A percentile compares a stretch with the other conserved stretches of the same genome.
These are phyloP conservation scores for Acleris sparsana DNA, from an alignment of 2,888 invertebrate genomes.

Conservation along the genomic window DNA sequence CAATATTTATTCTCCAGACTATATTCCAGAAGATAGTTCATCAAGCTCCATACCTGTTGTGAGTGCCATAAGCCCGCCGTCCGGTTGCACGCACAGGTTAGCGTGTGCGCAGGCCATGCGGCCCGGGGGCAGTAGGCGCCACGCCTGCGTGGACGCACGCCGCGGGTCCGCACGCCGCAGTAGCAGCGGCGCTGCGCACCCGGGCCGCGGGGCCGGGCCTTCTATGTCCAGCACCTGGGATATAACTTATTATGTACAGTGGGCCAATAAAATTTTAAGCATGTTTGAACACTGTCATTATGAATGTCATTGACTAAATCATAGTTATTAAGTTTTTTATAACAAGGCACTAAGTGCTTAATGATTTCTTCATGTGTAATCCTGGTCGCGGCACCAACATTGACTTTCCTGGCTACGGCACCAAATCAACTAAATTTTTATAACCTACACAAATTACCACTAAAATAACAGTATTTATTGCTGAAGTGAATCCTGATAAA, in stretches of 20 bases:
- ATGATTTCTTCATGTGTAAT: slow-evolving; percentile 5
- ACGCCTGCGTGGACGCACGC: slow-evolving; percentile 94
- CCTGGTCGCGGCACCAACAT: slow-evolving; percentile 14
- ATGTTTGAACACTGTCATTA: no score
- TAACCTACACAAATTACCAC: no score
- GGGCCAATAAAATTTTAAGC: no score
- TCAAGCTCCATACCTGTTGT: slow-evolving; percentile 57
- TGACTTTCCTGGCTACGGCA: not conserved
- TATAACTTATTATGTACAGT: not conserved
- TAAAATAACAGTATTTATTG: no score
- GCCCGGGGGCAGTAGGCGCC: slow-evolving; percentile 93
- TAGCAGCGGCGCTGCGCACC: slow-evolving; percentile 86
- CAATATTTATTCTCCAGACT: no score
- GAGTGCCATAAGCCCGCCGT: slow-evolving; percentile 84
- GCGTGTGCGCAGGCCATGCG: slow-evolving; percentile 93
- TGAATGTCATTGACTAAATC: no score
- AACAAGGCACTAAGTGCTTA: not conserved
- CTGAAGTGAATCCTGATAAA: no score
- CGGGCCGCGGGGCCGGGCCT: slow-evolving; percentile 93
- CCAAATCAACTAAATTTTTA: no score
- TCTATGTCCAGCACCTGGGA: slow-evolving; percentile 92
- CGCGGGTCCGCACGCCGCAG: slow-evolving; percentile 93
- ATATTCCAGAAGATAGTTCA: no score
- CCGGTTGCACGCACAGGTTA: slow-evolving; percentile 91
- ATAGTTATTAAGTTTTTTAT: not conserved